phyloP scores from a whole-genome alignment of 2,888 invertebrate species.

The Calliphora vomitoria region DNA sequence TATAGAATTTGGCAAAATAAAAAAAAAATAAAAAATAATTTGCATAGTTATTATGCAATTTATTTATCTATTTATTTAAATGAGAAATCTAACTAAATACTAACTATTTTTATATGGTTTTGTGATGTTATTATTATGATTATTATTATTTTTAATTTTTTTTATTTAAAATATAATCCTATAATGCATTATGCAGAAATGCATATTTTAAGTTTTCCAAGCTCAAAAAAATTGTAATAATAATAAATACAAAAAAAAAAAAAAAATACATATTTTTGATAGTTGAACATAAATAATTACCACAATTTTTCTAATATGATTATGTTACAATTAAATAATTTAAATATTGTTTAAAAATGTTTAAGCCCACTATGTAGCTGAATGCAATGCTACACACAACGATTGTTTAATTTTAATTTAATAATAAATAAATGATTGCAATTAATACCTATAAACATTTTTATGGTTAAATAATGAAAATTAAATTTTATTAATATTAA shows the following conservation, averaged over 20 bases:
- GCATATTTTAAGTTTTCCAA: background rate
- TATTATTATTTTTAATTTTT: background rate
- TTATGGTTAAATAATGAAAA: conserved; percentile 22
- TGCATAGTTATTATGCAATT: background rate
- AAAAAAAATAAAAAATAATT: background rate
- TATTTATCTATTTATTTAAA: background rate
- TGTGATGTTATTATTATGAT: background rate
- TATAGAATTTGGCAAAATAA: background rate
- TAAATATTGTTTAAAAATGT: background rate
- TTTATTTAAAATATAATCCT: conserved; percentile 15
- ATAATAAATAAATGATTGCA: conserved; percentile 7
- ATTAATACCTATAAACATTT: conserved; percentile 10
- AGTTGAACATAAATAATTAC: conserved; percentile 3
- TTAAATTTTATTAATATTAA: background rate
- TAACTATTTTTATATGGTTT: background rate
- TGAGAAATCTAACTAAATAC: background rate
- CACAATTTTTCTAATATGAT: conserved; percentile 11
- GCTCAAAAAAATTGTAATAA: background rate
- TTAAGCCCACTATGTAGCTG: background rate
- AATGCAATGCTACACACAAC: background rate
- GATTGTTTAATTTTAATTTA: conserved; percentile 21
- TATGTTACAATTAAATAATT: conserved; percentile 22
- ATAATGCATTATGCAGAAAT: conserved; percentile 23
- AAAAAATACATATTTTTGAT: background rate
- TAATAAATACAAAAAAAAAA: background rate